Evolutionary conservation across 1,140 invertebrate species (phyloP).

Genomic region (Subanguina moxae): DNA sequence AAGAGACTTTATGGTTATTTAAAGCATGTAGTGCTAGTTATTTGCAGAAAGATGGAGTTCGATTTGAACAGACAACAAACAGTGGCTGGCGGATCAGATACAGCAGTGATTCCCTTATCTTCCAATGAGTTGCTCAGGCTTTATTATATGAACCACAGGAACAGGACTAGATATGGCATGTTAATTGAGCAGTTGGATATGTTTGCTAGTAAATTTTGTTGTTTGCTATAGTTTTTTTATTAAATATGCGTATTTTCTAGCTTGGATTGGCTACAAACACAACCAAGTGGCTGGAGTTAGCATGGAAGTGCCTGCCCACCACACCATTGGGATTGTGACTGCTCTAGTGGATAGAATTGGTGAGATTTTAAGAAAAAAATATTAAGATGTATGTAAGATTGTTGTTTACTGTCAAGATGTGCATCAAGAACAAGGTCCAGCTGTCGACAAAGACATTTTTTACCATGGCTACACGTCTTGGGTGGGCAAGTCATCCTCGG

Average conservation of each 20-base stretch:
- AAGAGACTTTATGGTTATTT: too few species aligned
- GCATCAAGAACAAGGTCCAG: neutral
- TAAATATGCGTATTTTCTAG: neutral
- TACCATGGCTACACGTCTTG: slow-evolving; percentile 4
- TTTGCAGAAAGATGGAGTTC: neutral
- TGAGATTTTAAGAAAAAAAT: neutral
- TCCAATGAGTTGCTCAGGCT: neutral
- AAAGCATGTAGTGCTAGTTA: neutral
- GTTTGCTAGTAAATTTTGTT: slow-evolving; percentile 2
- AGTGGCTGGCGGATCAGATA: neutral
- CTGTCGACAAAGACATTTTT: slow-evolving; percentile 3
- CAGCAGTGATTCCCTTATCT: neutral
- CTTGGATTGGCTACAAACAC: slow-evolving; percentile 10
- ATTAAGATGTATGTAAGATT: too few species aligned
- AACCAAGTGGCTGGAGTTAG: neutral
- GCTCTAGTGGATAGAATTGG: slow-evolving; percentile 13
- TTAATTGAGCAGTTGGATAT: slow-evolving; percentile 8
- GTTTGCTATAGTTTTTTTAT: neutral
- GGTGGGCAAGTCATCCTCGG: slow-evolving; percentile 1
- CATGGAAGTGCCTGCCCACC: slow-evolving; percentile 2
- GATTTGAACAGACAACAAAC: neutral
- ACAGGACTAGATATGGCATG: slow-evolving; percentile 4
- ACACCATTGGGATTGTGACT: slow-evolving; percentile 10
- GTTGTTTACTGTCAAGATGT: neutral
- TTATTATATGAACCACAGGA: neutral